A percentile compares a stretch with the other conserved stretches of the same genome.
Evolutionary conservation across 2,888 invertebrate genomes (phyloP).

Genomic region (Pedicia rivosa): DNA sequence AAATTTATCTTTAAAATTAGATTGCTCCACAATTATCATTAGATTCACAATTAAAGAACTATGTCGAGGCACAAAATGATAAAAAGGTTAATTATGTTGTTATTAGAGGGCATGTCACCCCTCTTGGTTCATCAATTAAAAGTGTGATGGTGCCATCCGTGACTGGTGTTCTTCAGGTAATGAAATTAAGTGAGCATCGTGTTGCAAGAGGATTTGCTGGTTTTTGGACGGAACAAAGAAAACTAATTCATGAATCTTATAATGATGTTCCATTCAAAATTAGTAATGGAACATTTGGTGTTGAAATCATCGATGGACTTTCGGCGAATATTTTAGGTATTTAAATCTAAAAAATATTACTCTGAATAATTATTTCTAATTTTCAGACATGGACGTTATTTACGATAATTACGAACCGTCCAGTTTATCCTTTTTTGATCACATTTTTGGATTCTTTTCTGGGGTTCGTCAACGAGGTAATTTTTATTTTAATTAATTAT

Average conservation of each 20-base stretch:
- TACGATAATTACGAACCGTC: conserved; percentile 70
- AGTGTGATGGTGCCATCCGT: conserved; percentile 57
- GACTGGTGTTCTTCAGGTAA: conserved; percentile 62
- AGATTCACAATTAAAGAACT: conserved; percentile 41
- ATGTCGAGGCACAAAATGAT: conserved; percentile 44
- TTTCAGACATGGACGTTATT: conserved; percentile 60
- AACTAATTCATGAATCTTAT: conserved; percentile 59
- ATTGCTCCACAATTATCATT: conserved; percentile 53
- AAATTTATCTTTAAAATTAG: conserved; percentile 27
- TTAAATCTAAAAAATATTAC: not conserved
- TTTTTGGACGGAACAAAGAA: conserved; percentile 71
- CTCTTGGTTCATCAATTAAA: conserved; percentile 56
- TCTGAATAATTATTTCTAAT: not conserved
- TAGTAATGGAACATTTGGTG: conserved; percentile 39
- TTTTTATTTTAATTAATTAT: too few species aligned
- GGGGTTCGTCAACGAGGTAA: conserved; percentile 69
- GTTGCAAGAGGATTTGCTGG: conserved; percentile 70
- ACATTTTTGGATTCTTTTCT: conserved; percentile 71
- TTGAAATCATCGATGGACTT: conserved; percentile 61
- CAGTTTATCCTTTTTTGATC: conserved; percentile 57
- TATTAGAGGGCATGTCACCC: conserved; percentile 56
- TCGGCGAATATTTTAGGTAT: conserved; percentile 51
- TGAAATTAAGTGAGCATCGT: conserved; percentile 68
- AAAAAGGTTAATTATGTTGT: conserved; percentile 57
- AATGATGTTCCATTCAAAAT: conserved; percentile 70